Percentiles rank a stretch among this genome's conserved stretches.
These are phyloP conservation scores for Pandemis heparana DNA, from an alignment of 2,888 invertebrate genomes.

Conservation along the genomic window DNA sequence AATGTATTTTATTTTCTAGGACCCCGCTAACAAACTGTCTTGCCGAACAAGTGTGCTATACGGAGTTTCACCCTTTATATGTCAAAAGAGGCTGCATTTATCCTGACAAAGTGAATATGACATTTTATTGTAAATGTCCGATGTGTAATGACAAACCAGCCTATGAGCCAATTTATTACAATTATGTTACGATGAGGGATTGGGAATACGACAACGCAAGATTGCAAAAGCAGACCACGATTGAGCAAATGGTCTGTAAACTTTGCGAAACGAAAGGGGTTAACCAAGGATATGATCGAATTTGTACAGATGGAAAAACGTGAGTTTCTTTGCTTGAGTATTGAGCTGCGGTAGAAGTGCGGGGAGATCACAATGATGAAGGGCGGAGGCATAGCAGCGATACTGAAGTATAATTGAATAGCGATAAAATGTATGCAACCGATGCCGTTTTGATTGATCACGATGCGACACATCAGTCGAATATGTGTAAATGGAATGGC, in stretches of 20 bases:
- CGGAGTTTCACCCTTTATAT: constrained; percentile 65
- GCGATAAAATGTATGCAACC: no score
- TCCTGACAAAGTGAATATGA: constrained; percentile 61
- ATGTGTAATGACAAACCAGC: constrained; percentile 73
- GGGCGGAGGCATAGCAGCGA: no score
- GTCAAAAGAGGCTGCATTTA: constrained; percentile 69
- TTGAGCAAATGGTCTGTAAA: constrained; percentile 65
- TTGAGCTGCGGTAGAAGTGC: no score
- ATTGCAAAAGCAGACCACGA: constrained; percentile 54
- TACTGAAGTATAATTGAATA: no score
- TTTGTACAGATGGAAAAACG: constrained; percentile 63
- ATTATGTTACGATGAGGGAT: constrained; percentile 62
- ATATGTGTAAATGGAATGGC: no score
- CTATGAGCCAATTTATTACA: constrained; percentile 58
- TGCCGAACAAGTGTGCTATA: constrained; percentile 61
- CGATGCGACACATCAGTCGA: no score
- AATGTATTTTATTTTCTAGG: constrained; percentile 51
- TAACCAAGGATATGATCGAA: constrained; percentile 55
- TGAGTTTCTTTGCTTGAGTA: constrained; percentile 50
- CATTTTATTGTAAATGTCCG: constrained; percentile 73
- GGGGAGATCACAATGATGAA: no score
- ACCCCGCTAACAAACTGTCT: constrained; percentile 53
- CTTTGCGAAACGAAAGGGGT: constrained; percentile 63
- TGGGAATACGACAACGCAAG: constrained; percentile 71
- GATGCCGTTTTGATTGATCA: no score